These are phyloP conservation scores for Thamnophis elegans DNA, from an alignment of 2,797 vertebrate genomes.

Conservation along the genomic window DNA sequence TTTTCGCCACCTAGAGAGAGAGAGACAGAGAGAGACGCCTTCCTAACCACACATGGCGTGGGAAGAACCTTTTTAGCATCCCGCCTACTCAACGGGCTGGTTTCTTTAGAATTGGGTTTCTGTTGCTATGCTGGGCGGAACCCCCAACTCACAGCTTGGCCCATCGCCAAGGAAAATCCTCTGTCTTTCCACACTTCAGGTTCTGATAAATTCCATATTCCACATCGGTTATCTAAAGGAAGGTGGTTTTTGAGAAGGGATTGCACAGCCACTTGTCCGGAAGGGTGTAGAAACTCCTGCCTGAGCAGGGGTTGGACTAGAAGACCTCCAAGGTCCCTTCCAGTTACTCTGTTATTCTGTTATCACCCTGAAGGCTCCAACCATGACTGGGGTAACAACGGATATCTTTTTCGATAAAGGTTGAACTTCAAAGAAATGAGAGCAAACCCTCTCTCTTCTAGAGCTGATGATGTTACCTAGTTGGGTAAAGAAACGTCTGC, in stretches of 20 bases:
- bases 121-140: neutral
- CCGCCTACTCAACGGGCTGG: neutral
- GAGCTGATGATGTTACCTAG: neutral
- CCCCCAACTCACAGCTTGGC: neutral
- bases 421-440: too few relatives aligned
- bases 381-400: neutral
- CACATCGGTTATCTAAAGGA: neutral
- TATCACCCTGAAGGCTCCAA: neutral
- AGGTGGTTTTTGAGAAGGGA: too few relatives aligned
- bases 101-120: neutral
- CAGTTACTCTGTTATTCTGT: too few relatives aligned
- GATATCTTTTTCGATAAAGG: neutral
- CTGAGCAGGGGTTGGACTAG: too few relatives aligned
- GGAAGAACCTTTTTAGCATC: neutral
- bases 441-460: too few relatives aligned
- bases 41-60: neutral
- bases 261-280: too few relatives aligned
- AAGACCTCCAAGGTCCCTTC: too few relatives aligned
- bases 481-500: too few relatives aligned
- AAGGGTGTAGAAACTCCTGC: too few relatives aligned
- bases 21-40: neutral
- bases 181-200: neutral
- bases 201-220: neutral
- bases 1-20: neutral
- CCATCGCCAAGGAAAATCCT: neutral